Evolutionary conservation across 2,797 vertebrate genomes (phyloP).

Genomic region (Saguinus oedipus): DNA sequence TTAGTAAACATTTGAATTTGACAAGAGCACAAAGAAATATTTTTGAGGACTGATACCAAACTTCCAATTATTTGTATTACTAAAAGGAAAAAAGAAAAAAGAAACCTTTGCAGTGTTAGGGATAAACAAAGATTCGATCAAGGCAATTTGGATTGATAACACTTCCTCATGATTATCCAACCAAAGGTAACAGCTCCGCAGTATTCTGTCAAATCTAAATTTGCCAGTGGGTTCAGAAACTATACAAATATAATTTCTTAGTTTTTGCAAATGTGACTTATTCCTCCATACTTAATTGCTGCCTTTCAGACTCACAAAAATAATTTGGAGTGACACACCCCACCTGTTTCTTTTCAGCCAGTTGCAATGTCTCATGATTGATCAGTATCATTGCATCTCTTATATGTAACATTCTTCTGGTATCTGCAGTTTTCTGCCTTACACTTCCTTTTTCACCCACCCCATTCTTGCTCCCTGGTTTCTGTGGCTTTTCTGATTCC

Average conservation of each 20-base stretch:
- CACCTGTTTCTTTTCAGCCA: background rate
- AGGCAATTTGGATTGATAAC: background rate
- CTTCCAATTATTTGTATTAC: background rate
- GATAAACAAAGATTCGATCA: background rate
- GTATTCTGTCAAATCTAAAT: background rate
- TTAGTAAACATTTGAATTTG: constrained; percentile 8
- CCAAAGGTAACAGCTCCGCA: background rate
- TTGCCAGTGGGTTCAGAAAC: background rate
- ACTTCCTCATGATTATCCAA: background rate
- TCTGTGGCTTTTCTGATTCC: background rate
- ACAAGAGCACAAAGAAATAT: background rate
- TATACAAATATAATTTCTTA: background rate
- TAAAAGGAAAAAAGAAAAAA: background rate
- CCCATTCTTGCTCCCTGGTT: background rate
- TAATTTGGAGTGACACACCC: too few relatives aligned
- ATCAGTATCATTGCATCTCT: background rate
- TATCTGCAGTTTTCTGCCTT: background rate
- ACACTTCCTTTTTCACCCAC: background rate
- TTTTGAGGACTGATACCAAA: background rate
- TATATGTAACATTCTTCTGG: background rate
- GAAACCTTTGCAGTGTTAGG: background rate
- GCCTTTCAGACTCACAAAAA: background rate
- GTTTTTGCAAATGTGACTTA: background rate
- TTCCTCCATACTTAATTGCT: background rate
- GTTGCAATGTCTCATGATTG: background rate